Percentiles rank a stretch among this genome's conserved stretches.
phyloP scores from a whole-genome alignment of 2,797 vertebrate species.

The Epinephelus coioides region DNA sequence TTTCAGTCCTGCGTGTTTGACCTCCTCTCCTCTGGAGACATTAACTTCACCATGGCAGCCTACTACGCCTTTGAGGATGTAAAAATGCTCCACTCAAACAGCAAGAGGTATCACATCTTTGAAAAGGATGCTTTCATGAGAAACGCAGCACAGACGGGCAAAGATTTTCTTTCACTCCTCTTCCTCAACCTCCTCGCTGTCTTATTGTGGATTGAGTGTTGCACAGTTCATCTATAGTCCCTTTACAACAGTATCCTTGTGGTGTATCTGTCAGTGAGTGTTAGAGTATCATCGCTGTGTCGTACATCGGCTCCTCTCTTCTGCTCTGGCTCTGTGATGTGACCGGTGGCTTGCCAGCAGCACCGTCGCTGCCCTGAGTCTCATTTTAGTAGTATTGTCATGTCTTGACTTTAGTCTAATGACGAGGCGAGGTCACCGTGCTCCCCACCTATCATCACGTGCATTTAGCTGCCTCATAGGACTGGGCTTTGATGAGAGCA shows the following conservation, averaged over 20 bases:
- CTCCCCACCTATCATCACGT: slow-evolving; percentile 64
- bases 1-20: slow-evolving; percentile 99
- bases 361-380: slow-evolving; percentile 50
- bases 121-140: slow-evolving; percentile 87
- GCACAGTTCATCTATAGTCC: slow-evolving; percentile 82
- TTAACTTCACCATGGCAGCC: slow-evolving; percentile 98
- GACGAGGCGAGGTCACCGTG: slow-evolving; percentile 50
- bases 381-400: slow-evolving; percentile 69
- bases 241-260: slow-evolving; percentile 44
- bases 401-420: slow-evolving; percentile 54
- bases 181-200: slow-evolving; percentile 78
- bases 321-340: slow-evolving; percentile 46
- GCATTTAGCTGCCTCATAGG: slow-evolving; percentile 64
- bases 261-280: slow-evolving; percentile 70
- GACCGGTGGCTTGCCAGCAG: slow-evolving; percentile 32
- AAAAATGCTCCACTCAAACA: slow-evolving; percentile 96
- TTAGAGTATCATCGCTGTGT: slow-evolving; percentile 64
- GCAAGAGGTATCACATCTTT: slow-evolving; percentile 93
- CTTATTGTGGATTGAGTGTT: slow-evolving; percentile 83
- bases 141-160: slow-evolving; percentile 55
- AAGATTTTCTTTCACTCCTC: slow-evolving; percentile 44
- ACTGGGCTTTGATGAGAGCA: slow-evolving; percentile 71
- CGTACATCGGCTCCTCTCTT: slow-evolving; percentile 56
- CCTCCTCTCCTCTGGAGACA: slow-evolving; percentile 95
- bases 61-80: slow-evolving; percentile 98